Evolutionary conservation across 1,140 invertebrate genomes (phyloP).

Genomic region (Andrena cerasifolii): DNA sequence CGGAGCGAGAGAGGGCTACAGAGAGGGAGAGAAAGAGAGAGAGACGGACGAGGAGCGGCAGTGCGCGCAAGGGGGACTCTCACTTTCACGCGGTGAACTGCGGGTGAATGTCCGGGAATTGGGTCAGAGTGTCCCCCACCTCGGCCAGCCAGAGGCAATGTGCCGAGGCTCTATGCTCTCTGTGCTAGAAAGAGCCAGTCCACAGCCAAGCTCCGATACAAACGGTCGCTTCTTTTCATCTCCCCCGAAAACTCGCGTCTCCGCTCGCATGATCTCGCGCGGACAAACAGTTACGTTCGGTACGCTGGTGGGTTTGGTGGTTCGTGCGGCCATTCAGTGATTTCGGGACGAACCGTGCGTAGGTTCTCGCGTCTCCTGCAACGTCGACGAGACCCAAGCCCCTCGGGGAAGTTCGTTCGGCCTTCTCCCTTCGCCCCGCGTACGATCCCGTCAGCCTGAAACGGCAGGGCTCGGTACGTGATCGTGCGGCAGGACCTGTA

Average conservation of each 20-base stretch:
- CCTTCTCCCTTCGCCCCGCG: no score
- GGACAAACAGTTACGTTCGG: conserved; percentile 31
- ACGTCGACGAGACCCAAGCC: no score
- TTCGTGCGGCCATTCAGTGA: conserved; percentile 17
- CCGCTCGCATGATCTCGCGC: conserved; percentile 31
- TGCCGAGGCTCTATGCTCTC: conserved; percentile 78
- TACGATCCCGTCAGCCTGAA: no score
- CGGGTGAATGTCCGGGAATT: conserved; percentile 83
- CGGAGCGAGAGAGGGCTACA: conserved; percentile 21
- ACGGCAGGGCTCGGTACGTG: no score
- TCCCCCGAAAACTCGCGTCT: conserved; percentile 55
- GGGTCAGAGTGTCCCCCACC: conserved; percentile 82
- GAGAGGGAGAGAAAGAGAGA: conserved; percentile 8
- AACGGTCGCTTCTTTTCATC: conserved; percentile 75
- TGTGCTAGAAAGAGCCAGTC: conserved; percentile 80
- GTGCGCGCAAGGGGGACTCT: conserved; percentile 79
- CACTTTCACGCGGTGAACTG: conserved; percentile 83
- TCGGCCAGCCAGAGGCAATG: conserved; percentile 78
- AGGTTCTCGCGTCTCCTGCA: no score
- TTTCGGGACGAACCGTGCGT: not conserved
- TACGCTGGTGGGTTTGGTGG: conserved; percentile 44
- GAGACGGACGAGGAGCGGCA: conserved; percentile 55
- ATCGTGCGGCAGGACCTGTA: no score
- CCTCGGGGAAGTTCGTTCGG: not conserved
- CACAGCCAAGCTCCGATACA: conserved; percentile 79